Evolutionary conservation across 2,113 vertebrate genomes (phyloP), one percentile per base, ranked within the genome.

Genomic region (Zeus faber): DNA sequence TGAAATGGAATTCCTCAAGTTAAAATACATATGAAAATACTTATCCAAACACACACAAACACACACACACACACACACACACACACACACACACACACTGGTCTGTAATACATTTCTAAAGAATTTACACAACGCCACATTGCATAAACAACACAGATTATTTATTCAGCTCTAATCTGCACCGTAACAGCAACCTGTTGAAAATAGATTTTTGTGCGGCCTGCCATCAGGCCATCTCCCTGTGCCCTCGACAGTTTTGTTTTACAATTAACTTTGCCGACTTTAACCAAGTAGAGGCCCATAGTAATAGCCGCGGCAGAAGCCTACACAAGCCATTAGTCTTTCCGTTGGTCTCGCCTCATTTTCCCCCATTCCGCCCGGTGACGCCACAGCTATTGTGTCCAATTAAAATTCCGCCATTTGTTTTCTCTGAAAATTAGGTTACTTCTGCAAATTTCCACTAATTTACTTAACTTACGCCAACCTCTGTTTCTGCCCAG

Each of bases 371-470:
- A 64, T 60, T 79, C 72, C 51, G 71, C 59, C 77, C 33, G 57
- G 45, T 48, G 54, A 73, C 58, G 64, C 74, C 62, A 69, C 66
- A 45, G 31, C 77, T 76, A 81, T 86, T 85, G 72, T 70, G 60
- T 62, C 74, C 84, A 84, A 84, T 87, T 84, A 80, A 89, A 87
- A 88, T 86, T 85, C 84, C 54, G 41, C 72, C 77, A 79, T 84
- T 88, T 89, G 82, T 87, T 89, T 89, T 87, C 78, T 63, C 74
- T 80, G 63, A 49, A 87, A 91, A 89, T 90, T 85, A 84, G 57
- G 86, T 89, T 90, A 87, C 82, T 85, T 83, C 74, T 80, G 78
- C 81, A 89, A 87, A 89, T 89, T 77, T 83, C 81, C 85, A 85
- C 84, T 84, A 82, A 91, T 87, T 85, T 79, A 85, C 77, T 88